Evolutionary conservation across 2,113 vertebrate genomes (phyloP).

Genomic region (Aspiorhynchus laticeps): DNA sequence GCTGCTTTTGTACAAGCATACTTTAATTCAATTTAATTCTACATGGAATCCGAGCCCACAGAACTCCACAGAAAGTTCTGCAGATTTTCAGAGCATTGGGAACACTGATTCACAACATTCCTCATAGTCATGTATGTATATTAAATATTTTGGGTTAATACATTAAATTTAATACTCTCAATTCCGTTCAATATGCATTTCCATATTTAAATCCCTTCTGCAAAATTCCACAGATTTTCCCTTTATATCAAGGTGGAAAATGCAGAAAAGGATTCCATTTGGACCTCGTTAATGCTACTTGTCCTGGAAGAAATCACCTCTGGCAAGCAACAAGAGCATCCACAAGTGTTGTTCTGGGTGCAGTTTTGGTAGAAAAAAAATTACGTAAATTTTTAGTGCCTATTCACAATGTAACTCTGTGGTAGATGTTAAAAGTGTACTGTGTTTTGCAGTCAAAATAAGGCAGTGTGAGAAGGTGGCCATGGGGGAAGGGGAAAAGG

Average conservation of each 20-base stretch:
- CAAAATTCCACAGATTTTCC: neutral
- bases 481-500: too few relatives aligned
- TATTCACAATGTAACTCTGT: neutral
- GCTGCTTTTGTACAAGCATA: neutral
- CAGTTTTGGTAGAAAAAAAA: too few relatives aligned
- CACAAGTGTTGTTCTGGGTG: too few relatives aligned
- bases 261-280: neutral
- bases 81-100: too few relatives aligned
- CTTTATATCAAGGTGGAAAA: neutral
- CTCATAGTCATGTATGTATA: neutral
- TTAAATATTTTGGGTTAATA: too few relatives aligned
- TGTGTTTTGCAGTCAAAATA: neutral
- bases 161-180: neutral
- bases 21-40: too few relatives aligned
- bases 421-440: neutral
- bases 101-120: too few relatives aligned
- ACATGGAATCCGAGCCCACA: too few relatives aligned
- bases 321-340: neutral
- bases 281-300: neutral
- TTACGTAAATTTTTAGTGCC: neutral
- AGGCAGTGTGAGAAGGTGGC: neutral
- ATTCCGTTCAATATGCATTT: neutral
- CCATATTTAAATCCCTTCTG: neutral
- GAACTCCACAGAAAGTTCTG: too few relatives aligned
- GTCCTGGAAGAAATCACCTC: neutral